A percentile compares a stretch with the other conserved stretches of the same genome.
phyloP scores from a whole-genome alignment of 2,113 vertebrate genomes.

The Aleadryas rufinucha region DNA sequence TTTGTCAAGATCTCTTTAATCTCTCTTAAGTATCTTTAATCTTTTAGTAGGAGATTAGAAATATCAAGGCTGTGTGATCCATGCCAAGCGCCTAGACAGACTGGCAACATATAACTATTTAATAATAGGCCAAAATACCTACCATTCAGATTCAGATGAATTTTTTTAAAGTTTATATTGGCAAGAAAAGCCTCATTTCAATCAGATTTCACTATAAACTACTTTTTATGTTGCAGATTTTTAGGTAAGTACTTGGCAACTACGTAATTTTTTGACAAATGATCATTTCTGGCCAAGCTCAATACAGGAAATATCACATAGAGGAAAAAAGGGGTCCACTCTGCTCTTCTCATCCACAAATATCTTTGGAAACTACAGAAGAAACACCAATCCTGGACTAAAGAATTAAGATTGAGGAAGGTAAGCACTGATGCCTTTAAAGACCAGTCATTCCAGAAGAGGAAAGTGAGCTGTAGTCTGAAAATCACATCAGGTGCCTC shows the following conservation, averaged over 20 bases:
- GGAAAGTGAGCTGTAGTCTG: background rate
- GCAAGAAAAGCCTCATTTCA: background rate
- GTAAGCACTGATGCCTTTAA: background rate
- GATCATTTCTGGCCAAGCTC: background rate
- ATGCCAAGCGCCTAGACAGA: background rate
- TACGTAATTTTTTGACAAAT: background rate
- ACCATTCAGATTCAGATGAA: background rate
- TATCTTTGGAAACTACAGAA: background rate
- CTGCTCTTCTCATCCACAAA: background rate
- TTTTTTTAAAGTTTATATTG: background rate
- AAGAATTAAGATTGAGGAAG: background rate
- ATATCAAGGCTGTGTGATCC: background rate
- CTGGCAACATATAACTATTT: background rate
- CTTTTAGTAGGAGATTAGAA: background rate
- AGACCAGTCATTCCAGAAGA: background rate
- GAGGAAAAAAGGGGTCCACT: background rate
- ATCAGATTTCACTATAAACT: background rate
- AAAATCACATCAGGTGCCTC: background rate
- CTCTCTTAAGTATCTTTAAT: background rate
- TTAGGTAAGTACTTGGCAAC: background rate
- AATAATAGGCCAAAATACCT: background rate
- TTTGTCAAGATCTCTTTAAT: slow-evolving; percentile 16
- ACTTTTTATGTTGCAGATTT: background rate
- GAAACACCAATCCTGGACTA: background rate
- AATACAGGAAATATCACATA: background rate